phyloP scores from a whole-genome alignment of 2,113 vertebrate species.

The Astatoreochromis straeleni region DNA sequence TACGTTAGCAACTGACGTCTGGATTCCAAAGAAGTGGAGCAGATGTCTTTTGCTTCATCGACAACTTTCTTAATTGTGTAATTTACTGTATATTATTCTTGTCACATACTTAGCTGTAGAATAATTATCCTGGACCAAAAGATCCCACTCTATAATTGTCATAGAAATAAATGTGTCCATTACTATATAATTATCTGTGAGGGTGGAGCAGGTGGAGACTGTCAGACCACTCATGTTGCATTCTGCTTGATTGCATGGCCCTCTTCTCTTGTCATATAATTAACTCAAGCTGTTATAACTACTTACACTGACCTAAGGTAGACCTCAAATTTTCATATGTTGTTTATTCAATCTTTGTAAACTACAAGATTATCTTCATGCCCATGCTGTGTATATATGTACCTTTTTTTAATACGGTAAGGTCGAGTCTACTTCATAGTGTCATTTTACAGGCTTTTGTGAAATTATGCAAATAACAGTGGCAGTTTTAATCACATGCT shows the following conservation, averaged over 20 bases:
- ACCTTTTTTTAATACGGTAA: background rate
- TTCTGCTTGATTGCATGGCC: conserved; percentile 22
- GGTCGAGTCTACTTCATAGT: background rate
- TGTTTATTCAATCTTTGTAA: background rate
- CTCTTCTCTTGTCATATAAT: conserved; percentile 20
- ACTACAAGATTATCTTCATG: background rate
- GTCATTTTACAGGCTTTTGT: background rate
- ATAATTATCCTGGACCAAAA: background rate
- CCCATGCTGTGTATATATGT: background rate
- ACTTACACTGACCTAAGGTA: background rate
- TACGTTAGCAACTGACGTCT: background rate
- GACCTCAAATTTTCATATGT: background rate
- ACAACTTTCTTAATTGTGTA: background rate
- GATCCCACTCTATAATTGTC: background rate
- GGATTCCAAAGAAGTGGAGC: background rate
- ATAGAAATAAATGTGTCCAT: background rate
- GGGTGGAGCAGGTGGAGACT: background rate
- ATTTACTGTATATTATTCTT: background rate
- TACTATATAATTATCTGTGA: conserved; percentile 27
- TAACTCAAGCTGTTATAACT: conserved; percentile 2
- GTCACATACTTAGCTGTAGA: background rate
- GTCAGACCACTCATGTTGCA: background rate
- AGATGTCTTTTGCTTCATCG: background rate
- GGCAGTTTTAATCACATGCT: background rate
- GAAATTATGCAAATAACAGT: background rate